These are phyloP conservation scores for Hymenopus coronatus DNA, from an alignment of 2,888 invertebrate genomes.

Conservation along the genomic window DNA sequence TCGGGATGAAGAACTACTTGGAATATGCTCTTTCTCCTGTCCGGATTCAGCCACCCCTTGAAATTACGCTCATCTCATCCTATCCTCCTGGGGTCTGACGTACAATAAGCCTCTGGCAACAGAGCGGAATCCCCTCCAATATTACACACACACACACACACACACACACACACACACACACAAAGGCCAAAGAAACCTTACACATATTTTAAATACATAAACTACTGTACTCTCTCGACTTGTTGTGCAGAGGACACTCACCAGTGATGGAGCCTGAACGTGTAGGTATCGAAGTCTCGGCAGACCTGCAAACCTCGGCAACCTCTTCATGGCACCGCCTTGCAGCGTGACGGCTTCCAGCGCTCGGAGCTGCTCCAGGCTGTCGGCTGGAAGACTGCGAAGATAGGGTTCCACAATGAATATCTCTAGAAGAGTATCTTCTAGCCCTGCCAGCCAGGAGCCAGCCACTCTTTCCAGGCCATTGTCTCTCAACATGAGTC, in stretches of 20 bases:
- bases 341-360: slow-evolving; percentile 82
- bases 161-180: too few species aligned
- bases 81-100: too few species aligned
- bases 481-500: slow-evolving; percentile 81
- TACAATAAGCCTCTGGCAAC: too few species aligned
- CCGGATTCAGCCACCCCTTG: too few species aligned
- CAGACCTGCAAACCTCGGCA: slow-evolving; percentile 70
- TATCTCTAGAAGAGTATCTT: slow-evolving; percentile 73
- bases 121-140: too few species aligned
- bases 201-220: too few species aligned
- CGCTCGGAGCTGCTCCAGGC: slow-evolving; percentile 68
- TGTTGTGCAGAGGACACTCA: not conserved
- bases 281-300: slow-evolving; percentile 67
- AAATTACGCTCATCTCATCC: too few species aligned
- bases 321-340: slow-evolving; percentile 69
- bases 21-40: too few species aligned
- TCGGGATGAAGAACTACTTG: too few species aligned
- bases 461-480: slow-evolving; percentile 76
- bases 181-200: too few species aligned
- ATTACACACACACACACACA: too few species aligned
- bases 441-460: slow-evolving; percentile 77
- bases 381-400: slow-evolving; percentile 74
- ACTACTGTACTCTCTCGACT: not conserved
- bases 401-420: slow-evolving; percentile 82
- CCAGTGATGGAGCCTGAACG: not conserved